These are phyloP conservation scores for Halocynthia aurantium DNA, from an alignment of 23 tunicate species.

Conservation along the genomic window DNA sequence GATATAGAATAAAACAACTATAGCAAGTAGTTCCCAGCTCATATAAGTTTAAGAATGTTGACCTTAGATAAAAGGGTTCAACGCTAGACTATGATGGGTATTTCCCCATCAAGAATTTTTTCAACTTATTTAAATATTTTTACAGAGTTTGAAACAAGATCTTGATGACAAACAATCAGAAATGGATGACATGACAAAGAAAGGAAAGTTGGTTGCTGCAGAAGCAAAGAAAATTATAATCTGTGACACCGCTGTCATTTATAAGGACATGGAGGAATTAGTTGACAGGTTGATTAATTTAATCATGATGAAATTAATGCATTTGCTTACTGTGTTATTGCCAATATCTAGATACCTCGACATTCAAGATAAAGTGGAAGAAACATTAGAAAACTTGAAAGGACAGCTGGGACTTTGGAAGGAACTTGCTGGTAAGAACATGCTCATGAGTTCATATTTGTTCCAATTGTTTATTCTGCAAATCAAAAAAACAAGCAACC, in stretches of 20 bases:
- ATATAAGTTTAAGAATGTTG: too few relatives aligned
- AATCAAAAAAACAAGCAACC: not conserved
- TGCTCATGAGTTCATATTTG: too few relatives aligned
- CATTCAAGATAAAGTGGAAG: slow-evolving; percentile 80
- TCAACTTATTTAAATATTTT: not conserved
- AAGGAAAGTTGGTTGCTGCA: slow-evolving; percentile 62
- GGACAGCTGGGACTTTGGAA: slow-evolving; percentile 62
- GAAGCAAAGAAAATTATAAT: slow-evolving; percentile 59
- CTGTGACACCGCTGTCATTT: slow-evolving; percentile 38
- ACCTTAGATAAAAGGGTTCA: too few relatives aligned
- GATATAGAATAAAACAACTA: too few relatives aligned
- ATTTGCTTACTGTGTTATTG: not conserved
- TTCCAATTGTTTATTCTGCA: too few relatives aligned
- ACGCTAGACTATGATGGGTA: not conserved
- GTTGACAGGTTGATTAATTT: slow-evolving; percentile 49
- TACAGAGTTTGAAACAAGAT: slow-evolving; percentile 61
- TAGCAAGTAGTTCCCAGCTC: too few relatives aligned
- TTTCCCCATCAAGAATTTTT: not conserved
- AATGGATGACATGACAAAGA: slow-evolving; percentile 70
- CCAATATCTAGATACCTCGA: slow-evolving; percentile 58
- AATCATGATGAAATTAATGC: too few relatives aligned
- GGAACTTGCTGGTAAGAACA: slow-evolving; percentile 37
- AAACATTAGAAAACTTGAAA: slow-evolving; percentile 53
- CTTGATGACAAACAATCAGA: slow-evolving; percentile 73
- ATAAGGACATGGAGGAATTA: slow-evolving; percentile 36